Conservation (phyloP, 2,113 vertebrate genomes). For the Cacatua alba region DNA sequence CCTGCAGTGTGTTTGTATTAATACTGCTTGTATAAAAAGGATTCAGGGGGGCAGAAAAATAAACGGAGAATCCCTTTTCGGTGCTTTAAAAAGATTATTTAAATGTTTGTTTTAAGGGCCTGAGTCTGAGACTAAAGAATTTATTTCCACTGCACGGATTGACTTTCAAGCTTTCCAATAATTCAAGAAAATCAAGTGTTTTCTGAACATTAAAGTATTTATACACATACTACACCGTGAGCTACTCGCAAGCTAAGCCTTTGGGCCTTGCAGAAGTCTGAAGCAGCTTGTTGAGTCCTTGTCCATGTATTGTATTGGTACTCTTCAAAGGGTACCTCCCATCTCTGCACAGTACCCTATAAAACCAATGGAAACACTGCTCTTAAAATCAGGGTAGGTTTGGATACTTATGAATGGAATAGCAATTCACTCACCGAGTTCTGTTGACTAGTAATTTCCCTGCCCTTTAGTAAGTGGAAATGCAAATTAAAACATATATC, state of each 20-base stretch:
- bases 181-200: neutral
- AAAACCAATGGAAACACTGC: neutral
- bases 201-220: neutral
- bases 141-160: neutral
- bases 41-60: neutral
- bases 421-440: neutral
- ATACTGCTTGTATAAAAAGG: neutral
- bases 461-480: neutral
- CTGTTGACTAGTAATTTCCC: neutral
- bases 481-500: neutral
- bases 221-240: neutral
- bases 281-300: neutral
- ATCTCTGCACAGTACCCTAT: neutral
- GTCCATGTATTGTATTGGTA: neutral
- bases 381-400: neutral
- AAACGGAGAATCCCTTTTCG: neutral
- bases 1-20: constrained; percentile 39
- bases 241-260: neutral
- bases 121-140: neutral
- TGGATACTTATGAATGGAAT: neutral
- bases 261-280: neutral
- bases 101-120: neutral
- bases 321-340: neutral
- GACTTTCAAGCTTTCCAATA: neutral
- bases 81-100: neutral